Conservation (phyloP, 1,140 invertebrate genomes). For the Camponotus pennsylvanicus region DNA sequence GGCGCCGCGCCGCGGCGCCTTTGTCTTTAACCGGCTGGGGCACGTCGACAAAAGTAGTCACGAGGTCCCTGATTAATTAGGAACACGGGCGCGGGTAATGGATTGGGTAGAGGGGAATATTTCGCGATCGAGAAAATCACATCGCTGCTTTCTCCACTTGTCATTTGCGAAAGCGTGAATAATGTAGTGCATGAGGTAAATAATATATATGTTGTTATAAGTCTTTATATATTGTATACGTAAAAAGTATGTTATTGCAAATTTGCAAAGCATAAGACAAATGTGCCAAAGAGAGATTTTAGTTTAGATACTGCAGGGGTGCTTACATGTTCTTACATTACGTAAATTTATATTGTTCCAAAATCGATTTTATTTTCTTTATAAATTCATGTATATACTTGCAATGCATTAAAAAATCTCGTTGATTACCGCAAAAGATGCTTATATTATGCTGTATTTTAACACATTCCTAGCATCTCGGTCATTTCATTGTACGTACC, state of each 20-base stretch:
- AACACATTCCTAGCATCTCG: not conserved
- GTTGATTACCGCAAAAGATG: no score
- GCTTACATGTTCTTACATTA: not conserved
- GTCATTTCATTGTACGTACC: not conserved
- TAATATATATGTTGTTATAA: not conserved
- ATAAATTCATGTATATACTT: constrained; percentile 12
- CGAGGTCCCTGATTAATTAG: constrained; percentile 57
- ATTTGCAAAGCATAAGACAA: not conserved
- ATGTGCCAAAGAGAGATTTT: not conserved
- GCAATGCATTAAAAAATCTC: constrained; percentile 1
- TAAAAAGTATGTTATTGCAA: not conserved
- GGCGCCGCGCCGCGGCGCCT: constrained; percentile 36
- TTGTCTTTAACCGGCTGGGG: constrained; percentile 29
- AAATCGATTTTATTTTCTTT: not conserved
- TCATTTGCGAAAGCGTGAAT: not conserved
- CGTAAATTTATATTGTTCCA: not conserved
- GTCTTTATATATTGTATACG: not conserved
- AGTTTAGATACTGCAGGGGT: not conserved
- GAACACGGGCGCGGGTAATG: constrained; percentile 41
- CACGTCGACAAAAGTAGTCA: constrained; percentile 36
- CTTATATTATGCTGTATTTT: not conserved
- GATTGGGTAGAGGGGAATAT: constrained; percentile 7
- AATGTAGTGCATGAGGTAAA: not conserved
- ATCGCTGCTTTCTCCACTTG: constrained; percentile 18
- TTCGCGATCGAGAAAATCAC: constrained; percentile 54